phyloP scores from a whole-genome alignment of 2,797 vertebrate species.

The Eutrigla gurnardus region DNA sequence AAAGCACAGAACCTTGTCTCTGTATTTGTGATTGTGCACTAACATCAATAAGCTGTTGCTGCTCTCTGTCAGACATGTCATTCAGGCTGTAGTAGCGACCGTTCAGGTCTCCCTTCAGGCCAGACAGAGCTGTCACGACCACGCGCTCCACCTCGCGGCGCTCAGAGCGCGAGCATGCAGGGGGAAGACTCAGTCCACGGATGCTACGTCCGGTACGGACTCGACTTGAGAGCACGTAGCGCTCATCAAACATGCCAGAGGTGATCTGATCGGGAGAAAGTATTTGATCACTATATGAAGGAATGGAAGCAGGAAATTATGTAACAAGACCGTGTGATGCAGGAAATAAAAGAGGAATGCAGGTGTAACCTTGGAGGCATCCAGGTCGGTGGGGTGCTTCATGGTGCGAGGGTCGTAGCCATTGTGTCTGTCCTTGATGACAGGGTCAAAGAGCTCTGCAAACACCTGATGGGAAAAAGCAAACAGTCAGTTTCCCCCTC shows the following conservation, averaged over 20 bases:
- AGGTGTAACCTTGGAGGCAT: conserved; percentile 89
- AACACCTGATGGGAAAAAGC: conserved; percentile 83
- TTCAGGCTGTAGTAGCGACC: conserved; percentile 92
- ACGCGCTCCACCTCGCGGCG: conserved; percentile 93
- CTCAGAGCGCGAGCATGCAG: conserved; percentile 90
- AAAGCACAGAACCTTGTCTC: conserved; percentile 1
- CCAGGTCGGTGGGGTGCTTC: conserved; percentile 93
- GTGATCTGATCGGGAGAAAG: conserved; percentile 82
- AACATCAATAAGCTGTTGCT: conserved; percentile 93
- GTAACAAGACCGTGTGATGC: not conserved
- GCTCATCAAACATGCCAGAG: conserved; percentile 89
- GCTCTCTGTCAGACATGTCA: conserved; percentile 89
- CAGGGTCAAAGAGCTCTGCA: conserved; percentile 91
- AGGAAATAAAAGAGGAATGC: not conserved
- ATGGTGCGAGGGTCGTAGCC: conserved; percentile 91
- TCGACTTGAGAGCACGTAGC: conserved; percentile 89
- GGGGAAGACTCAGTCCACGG: conserved; percentile 91
- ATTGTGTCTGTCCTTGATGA: conserved; percentile 92
- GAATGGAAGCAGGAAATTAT: not conserved
- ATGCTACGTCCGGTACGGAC: conserved; percentile 94
- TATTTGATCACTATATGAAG: not conserved
- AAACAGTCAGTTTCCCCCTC: not conserved
- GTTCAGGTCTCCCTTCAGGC: conserved; percentile 89
- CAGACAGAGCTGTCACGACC: conserved; percentile 85
- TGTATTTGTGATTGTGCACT: conserved; percentile 60